Conservation (phyloP, 2,888 invertebrate species). For the Abrostola triplasia region DNA sequence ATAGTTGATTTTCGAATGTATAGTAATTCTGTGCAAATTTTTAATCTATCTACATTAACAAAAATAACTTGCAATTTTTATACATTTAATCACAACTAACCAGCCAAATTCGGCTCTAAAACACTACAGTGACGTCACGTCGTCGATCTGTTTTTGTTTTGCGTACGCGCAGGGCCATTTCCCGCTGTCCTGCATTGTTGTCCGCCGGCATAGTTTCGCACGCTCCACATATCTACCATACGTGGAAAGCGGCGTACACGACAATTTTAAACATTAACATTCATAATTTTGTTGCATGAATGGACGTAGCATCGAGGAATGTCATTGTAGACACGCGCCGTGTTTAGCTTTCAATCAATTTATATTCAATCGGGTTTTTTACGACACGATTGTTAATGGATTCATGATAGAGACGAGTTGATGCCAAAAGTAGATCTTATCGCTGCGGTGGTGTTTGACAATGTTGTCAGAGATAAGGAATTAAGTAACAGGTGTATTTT, state of each 20-base stretch:
- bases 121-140: constrained; percentile 26
- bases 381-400: constrained; percentile 27
- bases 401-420: constrained; percentile 9
- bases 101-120: background rate
- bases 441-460: background rate
- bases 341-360: constrained; percentile 39
- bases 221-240: constrained; percentile 67
- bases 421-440: background rate
- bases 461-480: background rate
- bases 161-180: constrained; percentile 36
- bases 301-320: constrained; percentile 58
- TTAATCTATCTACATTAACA: no score
- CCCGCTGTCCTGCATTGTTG: constrained; percentile 61
- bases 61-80: background rate
- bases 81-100: background rate
- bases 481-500: no score
- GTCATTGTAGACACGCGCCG: constrained; percentile 43
- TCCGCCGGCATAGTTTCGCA: constrained; percentile 70
- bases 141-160: constrained; percentile 23
- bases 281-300: constrained; percentile 66
- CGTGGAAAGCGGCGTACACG: constrained; percentile 65
- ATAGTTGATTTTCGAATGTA: no score
- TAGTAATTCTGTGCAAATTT: no score
- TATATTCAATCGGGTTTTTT: constrained; percentile 32
- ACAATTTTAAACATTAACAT: constrained; percentile 63